These are phyloP conservation scores for Argya squamiceps DNA, from an alignment of 2,797 vertebrate species.

Conservation along the genomic window DNA sequence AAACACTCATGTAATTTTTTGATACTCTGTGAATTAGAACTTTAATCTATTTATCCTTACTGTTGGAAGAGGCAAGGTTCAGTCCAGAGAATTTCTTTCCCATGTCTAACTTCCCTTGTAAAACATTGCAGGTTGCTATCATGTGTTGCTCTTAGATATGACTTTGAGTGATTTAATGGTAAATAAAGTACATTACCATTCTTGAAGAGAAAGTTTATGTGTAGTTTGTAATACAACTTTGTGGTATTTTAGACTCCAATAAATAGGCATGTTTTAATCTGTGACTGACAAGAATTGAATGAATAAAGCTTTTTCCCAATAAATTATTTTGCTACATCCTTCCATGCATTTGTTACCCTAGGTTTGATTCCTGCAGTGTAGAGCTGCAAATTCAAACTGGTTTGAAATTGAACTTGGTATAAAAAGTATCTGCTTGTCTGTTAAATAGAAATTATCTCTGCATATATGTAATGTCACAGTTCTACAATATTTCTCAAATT, in stretches of 20 bases:
- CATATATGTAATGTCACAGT: not conserved
- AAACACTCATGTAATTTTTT: not conserved
- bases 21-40: not conserved
- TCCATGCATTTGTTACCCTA: not conserved
- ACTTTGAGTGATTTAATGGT: not conserved
- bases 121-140: not conserved
- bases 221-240: not conserved
- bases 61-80: not conserved
- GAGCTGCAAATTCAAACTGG: not conserved
- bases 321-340: not conserved
- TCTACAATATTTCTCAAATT: not conserved
- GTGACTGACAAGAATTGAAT: not conserved
- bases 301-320: not conserved
- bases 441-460: not conserved
- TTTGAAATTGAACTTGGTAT: not conserved
- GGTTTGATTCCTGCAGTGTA: not conserved
- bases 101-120: not conserved
- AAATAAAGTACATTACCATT: not conserved
- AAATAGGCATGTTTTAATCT: not conserved
- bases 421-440: not conserved
- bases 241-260: not conserved
- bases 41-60: not conserved
- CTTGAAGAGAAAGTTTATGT: not conserved
- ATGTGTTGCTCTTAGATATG: not conserved
- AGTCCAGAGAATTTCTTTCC: not conserved